Evolutionary conservation across 2,888 invertebrate genomes (phyloP).

Genomic region (Pseudococcus longispinus): DNA sequence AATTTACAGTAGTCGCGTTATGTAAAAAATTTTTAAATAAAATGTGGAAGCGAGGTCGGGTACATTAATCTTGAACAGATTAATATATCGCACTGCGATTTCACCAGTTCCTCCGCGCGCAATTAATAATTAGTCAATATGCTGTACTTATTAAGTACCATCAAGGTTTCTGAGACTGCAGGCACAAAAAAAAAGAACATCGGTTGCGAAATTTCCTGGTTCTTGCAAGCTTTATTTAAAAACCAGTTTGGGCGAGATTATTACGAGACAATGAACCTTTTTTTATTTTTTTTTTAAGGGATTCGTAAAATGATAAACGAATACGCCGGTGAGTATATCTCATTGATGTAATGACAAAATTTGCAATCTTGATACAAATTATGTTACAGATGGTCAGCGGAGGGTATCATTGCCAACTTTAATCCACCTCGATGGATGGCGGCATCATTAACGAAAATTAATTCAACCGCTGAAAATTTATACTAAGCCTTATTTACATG

Average conservation of each 20-base stretch:
- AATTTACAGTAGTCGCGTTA: background rate
- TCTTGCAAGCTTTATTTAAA: background rate
- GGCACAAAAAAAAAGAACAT: slow-evolving; percentile 5
- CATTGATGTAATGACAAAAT: background rate
- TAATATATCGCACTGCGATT: background rate
- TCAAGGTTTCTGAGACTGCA: slow-evolving; percentile 38
- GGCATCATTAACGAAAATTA: background rate
- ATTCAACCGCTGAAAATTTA: background rate
- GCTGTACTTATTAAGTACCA: slow-evolving; percentile 18
- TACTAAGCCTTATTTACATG: background rate
- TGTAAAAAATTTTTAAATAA: slow-evolving; percentile 2
- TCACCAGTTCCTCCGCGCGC: slow-evolving; percentile 9
- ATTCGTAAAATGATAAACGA: slow-evolving; percentile 11
- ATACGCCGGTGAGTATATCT: background rate
- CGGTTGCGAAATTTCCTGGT: slow-evolving; percentile 26
- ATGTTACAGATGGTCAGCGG: background rate
- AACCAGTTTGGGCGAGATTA: slow-evolving; percentile 24
- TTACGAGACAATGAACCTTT: slow-evolving; percentile 39
- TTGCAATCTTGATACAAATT: background rate
- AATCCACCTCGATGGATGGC: background rate
- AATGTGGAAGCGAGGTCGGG: slow-evolving; percentile 16
- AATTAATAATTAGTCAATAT: slow-evolving; percentile 40
- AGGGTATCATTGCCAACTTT: background rate
- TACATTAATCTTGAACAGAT: slow-evolving; percentile 26
- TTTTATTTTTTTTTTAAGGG: background rate